Base-by-base conservation (phyloP, 2,797 vertebrate genomes). In the Typhlichthys eigenmanni region DNA sequence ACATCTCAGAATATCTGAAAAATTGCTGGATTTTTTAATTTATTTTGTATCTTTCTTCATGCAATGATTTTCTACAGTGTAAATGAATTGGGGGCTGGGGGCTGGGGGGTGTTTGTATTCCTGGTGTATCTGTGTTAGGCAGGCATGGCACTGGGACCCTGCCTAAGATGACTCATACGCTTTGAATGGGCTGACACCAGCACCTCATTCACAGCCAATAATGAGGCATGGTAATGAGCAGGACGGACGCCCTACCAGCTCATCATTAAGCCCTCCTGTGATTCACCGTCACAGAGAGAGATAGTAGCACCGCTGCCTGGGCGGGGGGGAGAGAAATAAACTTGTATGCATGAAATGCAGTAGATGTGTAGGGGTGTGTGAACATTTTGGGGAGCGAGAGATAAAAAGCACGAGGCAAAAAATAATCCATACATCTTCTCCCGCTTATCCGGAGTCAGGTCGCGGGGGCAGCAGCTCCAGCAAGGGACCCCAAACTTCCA, bases 121-220 rank as follows among this genome's bases (percentile, higher is more conserved):
- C 64, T 62, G 65, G 58, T 68, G 76, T 74, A 71, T 81, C 66
- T 72, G 74, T 62, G 81, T 66, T 75, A 82, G 71, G 72, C 74
- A 81, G 75, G 68, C 80, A 82, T 82, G 82, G 86, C 64, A 64
- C 71, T 81, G 81, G 80, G 84, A 83, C 83, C 76, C 82, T 89
- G 84, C 80, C 83, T 76, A 47, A 73, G 78, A 87, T 91, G 90
- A 93, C 80, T 93, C 89, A 90, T 85, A 79, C 74, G 79, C 77
- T 64, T 69, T 83, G 86, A 68, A 81, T 81, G 80, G 84, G 87
- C 89, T 88, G 88, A 90, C 89, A 91, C 88, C 87, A 78, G 79
- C 90, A 91, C 86, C 90, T 91, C 89, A 91, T 92, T 91, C 87
- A 85, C 88, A 88, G 87, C 81, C 85, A 88, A 91, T 91, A 92